Evolutionary conservation across 2,888 invertebrate genomes (phyloP).

Genomic region (Hyposoter didymator): DNA sequence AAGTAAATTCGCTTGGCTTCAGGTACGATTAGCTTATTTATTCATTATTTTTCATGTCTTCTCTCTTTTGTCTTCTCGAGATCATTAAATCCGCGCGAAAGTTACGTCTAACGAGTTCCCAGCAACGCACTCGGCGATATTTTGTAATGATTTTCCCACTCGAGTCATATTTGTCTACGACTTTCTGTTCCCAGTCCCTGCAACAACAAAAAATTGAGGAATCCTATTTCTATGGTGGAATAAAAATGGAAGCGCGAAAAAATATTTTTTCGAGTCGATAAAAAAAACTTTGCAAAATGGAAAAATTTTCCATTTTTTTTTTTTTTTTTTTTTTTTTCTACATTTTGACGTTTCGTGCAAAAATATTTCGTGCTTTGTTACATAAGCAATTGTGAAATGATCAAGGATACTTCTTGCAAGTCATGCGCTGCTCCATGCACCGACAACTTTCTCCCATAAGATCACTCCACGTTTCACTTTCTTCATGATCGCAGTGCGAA

Average conservation of each 20-base stretch:
- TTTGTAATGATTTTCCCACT: constrained; percentile 9
- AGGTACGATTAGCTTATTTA: constrained; percentile 71
- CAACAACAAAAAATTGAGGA: background rate
- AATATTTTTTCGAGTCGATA: background rate
- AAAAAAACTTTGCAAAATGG: background rate
- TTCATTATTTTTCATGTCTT: background rate
- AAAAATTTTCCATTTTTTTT: too few species aligned
- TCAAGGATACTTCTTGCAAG: constrained; percentile 70
- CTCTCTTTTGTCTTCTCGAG: background rate
- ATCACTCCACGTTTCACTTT: constrained; percentile 78
- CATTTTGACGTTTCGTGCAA: background rate
- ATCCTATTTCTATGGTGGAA: background rate
- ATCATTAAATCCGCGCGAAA: constrained; percentile 20
- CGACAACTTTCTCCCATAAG: constrained; percentile 80
- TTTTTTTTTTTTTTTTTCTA: background rate
- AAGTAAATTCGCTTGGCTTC: constrained; percentile 70
- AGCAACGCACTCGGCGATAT: background rate
- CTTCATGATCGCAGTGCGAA: constrained; percentile 65
- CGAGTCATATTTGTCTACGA: constrained; percentile 8
- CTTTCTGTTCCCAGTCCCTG: background rate
- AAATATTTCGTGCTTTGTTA: constrained; percentile 62
- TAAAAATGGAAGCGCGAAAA: background rate
- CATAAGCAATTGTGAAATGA: constrained; percentile 73
- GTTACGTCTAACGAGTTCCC: background rate
- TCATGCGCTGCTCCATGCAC: constrained; percentile 74